Percentiles rank a stretch among this genome's conserved stretches.
These are phyloP conservation scores for Drosophila cardini DNA, from an alignment of 1,140 invertebrate genomes.

Conservation along the genomic window DNA sequence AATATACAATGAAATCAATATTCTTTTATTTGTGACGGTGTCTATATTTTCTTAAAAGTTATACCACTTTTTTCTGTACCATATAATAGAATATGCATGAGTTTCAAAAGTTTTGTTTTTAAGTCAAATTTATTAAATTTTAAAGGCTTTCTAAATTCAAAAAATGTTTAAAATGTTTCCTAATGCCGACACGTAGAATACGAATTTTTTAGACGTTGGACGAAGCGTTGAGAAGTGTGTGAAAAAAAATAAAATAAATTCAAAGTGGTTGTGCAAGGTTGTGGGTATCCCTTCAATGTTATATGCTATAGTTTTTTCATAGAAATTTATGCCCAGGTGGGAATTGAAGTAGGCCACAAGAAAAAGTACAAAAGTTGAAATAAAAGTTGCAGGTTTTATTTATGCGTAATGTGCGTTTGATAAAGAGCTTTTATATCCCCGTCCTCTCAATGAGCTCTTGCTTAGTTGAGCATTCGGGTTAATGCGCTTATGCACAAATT, in stretches of 20 bases:
- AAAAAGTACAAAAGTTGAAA: slow-evolving; percentile 29
- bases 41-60: too few species aligned
- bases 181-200: slow-evolving; percentile 25
- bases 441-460: slow-evolving; percentile 43
- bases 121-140: too few species aligned
- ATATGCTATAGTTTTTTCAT: slow-evolving; percentile 30
- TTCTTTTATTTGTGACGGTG: too few species aligned
- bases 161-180: too few species aligned
- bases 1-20: too few species aligned
- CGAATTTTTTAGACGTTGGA: slow-evolving; percentile 18
- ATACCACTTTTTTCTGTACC: too few species aligned
- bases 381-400: slow-evolving; percentile 34
- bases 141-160: too few species aligned
- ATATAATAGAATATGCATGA: too few species aligned
- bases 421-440: slow-evolving; percentile 44
- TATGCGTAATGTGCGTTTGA: slow-evolving; percentile 36
- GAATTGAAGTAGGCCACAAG: slow-evolving; percentile 51
- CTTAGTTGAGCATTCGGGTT: slow-evolving; percentile 62
- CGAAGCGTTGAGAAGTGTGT: slow-evolving; percentile 24
- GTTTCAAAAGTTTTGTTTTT: too few species aligned
- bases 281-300: neutral
- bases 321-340: slow-evolving; percentile 62
- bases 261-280: slow-evolving; percentile 22
- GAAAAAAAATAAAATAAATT: slow-evolving; percentile 25
- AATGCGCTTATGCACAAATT: slow-evolving; percentile 62